Conservation (phyloP, 2,888 invertebrate genomes). For the Patella pellucida region DNA sequence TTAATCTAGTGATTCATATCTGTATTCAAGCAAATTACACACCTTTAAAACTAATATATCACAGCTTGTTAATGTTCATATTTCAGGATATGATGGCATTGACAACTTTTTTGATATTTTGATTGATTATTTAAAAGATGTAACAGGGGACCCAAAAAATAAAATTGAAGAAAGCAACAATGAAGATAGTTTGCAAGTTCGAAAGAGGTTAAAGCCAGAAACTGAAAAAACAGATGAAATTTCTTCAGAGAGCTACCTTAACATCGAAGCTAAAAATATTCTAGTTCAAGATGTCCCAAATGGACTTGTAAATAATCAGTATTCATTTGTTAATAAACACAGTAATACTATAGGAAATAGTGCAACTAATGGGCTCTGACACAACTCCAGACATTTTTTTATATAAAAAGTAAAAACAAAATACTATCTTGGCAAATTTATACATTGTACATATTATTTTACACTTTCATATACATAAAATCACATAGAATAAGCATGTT, state of each 20-base stretch:
- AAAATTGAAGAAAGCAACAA: neutral
- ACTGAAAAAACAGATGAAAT: neutral
- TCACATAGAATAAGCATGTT: no score
- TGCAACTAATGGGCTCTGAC: slow-evolving; percentile 1
- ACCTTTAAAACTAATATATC: no score
- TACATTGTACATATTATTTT: no score
- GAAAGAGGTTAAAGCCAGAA: neutral
- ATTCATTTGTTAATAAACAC: slow-evolving; percentile 8
- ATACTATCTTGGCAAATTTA: no score
- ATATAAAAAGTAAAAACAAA: no score
- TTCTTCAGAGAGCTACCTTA: neutral
- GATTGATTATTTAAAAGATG: slow-evolving; percentile 38
- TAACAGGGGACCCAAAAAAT: neutral
- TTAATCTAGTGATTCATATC: no score
- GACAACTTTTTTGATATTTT: slow-evolving; percentile 57
- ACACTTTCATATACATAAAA: no score
- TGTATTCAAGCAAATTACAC: no score
- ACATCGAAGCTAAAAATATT: neutral
- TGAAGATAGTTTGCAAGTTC: slow-evolving; percentile 7
- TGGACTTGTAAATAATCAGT: slow-evolving; percentile 8
- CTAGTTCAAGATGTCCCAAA: neutral
- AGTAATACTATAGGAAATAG: neutral
- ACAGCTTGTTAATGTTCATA: slow-evolving; percentile 5
- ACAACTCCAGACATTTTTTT: neutral
- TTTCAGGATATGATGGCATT: slow-evolving; percentile 57